A percentile compares a stretch with the other conserved stretches of the same genome.
Evolutionary conservation across 2,797 vertebrate species (phyloP).

Genomic region (Bryconaethiops microstoma): DNA sequence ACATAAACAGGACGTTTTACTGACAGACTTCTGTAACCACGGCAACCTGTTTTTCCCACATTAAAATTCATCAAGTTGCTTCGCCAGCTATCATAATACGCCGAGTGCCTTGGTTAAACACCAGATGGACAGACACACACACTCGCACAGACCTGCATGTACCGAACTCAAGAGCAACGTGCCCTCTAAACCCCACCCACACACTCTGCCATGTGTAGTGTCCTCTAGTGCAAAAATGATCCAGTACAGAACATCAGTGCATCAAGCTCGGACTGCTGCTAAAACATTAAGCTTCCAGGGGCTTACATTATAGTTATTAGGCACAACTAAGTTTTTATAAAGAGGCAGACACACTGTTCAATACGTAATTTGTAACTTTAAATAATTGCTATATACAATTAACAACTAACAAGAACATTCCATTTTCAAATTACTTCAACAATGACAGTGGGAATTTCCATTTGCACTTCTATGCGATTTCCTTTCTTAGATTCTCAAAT

Average conservation of each 20-base stretch:
- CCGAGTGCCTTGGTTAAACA: background rate
- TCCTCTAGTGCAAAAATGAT: background rate
- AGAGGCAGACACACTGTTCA: too few species aligned
- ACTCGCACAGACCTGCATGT: background rate
- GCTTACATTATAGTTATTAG: too few species aligned
- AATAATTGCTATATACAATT: too few species aligned
- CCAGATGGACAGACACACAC: background rate
- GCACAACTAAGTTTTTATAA: too few species aligned
- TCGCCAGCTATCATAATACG: background rate
- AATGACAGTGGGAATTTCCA: too few species aligned
- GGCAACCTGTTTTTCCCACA: slow-evolving; percentile 4
- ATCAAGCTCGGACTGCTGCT: background rate
- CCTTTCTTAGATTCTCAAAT: too few species aligned
- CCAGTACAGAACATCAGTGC: background rate
- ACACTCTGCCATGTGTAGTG: background rate
- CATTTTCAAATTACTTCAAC: too few species aligned
- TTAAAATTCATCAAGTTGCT: slow-evolving; percentile 4
- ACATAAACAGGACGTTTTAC: background rate
- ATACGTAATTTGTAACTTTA: too few species aligned
- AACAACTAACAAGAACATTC: too few species aligned
- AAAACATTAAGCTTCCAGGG: too few species aligned
- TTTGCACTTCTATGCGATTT: too few species aligned
- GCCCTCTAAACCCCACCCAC: slow-evolving; percentile 13
- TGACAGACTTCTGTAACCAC: slow-evolving; percentile 12
- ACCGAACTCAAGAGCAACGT: background rate